A percentile compares a stretch with the other conserved stretches of the same genome.
These are phyloP conservation scores for Eudemis profundana DNA, from an alignment of 2,888 invertebrate genomes.

Conservation along the genomic window DNA sequence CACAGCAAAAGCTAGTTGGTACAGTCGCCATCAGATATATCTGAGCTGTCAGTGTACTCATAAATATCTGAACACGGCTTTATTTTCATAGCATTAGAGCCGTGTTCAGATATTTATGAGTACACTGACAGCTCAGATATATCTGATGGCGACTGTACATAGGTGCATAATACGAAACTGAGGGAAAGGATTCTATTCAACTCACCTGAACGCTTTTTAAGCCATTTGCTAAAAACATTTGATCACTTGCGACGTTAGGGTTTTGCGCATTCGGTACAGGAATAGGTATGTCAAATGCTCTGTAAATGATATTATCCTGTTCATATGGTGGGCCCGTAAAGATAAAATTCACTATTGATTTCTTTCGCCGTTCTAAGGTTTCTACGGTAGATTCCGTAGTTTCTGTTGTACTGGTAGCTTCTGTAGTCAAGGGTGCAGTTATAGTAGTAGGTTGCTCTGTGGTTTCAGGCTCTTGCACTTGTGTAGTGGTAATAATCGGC, in stretches of 20 bases:
- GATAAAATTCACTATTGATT: constrained; percentile 76
- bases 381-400: constrained; percentile 61
- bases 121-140: too few species aligned
- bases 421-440: constrained; percentile 48
- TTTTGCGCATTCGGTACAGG: constrained; percentile 58
- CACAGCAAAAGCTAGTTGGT: too few species aligned
- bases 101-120: too few species aligned
- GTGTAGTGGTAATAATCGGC: neutral
- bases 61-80: too few species aligned
- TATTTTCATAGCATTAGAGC: too few species aligned
- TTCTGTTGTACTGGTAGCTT: constrained; percentile 51
- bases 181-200: too few species aligned
- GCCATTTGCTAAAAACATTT: constrained; percentile 77
- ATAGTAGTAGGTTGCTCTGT: constrained; percentile 39
- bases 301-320: constrained; percentile 71
- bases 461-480: constrained; percentile 43
- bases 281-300: constrained; percentile 65
- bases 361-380: constrained; percentile 72
- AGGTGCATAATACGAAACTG: too few species aligned
- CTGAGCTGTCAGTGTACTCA: too few species aligned
- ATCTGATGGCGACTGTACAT: too few species aligned
- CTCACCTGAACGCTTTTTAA: constrained; percentile 75
- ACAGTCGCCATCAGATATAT: too few species aligned
- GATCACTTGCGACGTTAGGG: constrained; percentile 58
- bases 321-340: constrained; percentile 73